A percentile compares a stretch with the other conserved stretches of the same genome.
Evolutionary conservation across 2,888 invertebrate species (phyloP).

Genomic region (Selenia dentaria): DNA sequence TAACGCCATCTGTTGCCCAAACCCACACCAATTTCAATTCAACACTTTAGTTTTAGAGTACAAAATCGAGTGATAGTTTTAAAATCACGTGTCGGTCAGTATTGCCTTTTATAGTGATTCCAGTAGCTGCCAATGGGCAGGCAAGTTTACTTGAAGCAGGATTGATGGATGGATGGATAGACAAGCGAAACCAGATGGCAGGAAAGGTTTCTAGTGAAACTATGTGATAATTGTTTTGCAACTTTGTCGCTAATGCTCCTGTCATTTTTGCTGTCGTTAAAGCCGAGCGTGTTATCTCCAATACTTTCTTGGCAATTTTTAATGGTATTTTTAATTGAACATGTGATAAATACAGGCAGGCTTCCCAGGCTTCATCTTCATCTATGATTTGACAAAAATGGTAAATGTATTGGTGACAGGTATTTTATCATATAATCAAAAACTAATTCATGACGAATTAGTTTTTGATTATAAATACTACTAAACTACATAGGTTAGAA

Average conservation of each 20-base stretch:
- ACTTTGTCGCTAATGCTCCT: slow-evolving; percentile 13
- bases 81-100: slow-evolving; percentile 23
- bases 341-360: too few species aligned
- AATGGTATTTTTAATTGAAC: too few species aligned
- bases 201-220: slow-evolving; percentile 64
- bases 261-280: slow-evolving; percentile 1
- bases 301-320: too few species aligned
- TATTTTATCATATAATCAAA: too few species aligned
- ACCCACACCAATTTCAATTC: slow-evolving; percentile 33
- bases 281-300: too few species aligned
- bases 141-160: slow-evolving; percentile 58
- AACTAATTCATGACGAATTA: too few species aligned
- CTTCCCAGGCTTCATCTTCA: too few species aligned
- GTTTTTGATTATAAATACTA: too few species aligned
- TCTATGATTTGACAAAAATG: too few species aligned
- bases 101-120: slow-evolving; percentile 62
- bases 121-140: slow-evolving; percentile 58
- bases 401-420: too few species aligned
- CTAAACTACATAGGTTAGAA: too few species aligned
- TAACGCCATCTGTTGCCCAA: slow-evolving; percentile 47
- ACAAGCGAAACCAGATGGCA: slow-evolving; percentile 63
- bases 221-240: slow-evolving; percentile 48
- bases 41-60: slow-evolving; percentile 40
- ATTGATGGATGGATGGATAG: slow-evolving; percentile 72
- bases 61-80: slow-evolving; percentile 36